Conservation (phyloP, 2,113 vertebrate species). For the Marmota monax region DNA sequence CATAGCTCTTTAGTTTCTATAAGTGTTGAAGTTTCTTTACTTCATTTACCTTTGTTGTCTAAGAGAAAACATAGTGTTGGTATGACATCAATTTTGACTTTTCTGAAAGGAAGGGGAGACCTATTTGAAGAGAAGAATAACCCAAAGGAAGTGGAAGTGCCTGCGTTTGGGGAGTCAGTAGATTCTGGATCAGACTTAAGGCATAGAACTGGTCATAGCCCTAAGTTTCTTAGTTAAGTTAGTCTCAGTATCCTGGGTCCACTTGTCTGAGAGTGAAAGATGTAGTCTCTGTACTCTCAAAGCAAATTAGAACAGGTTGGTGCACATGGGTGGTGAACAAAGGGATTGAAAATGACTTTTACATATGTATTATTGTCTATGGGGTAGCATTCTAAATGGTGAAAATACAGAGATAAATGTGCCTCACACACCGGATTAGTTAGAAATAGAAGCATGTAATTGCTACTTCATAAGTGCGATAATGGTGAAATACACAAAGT, state of each 20-base stretch:
- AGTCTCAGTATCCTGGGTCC: no score
- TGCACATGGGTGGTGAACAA: neutral
- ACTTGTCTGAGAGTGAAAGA: neutral
- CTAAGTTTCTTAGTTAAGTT: neutral
- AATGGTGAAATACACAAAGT: neutral
- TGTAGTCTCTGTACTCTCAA: neutral
- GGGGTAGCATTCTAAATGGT: neutral
- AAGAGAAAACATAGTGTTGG: neutral
- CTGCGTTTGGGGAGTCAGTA: neutral
- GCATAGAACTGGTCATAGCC: no score
- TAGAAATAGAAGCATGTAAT: neutral
- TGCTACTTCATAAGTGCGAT: neutral
- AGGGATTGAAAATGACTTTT: neutral
- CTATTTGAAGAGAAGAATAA: neutral
- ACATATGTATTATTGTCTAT: neutral
- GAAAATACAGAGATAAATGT: neutral
- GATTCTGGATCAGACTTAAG: neutral
- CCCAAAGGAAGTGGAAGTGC: neutral
- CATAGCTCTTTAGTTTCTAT: neutral
- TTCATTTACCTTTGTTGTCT: no score
- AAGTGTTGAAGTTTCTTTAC: neutral
- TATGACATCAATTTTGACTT: neutral
- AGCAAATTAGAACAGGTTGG: neutral
- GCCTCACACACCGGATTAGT: neutral
- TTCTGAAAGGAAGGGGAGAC: neutral